Percentiles rank a stretch among this genome's conserved stretches.
Evolutionary conservation across 2,888 invertebrate genomes (phyloP).

Genomic region (Chloroclysta siterata): DNA sequence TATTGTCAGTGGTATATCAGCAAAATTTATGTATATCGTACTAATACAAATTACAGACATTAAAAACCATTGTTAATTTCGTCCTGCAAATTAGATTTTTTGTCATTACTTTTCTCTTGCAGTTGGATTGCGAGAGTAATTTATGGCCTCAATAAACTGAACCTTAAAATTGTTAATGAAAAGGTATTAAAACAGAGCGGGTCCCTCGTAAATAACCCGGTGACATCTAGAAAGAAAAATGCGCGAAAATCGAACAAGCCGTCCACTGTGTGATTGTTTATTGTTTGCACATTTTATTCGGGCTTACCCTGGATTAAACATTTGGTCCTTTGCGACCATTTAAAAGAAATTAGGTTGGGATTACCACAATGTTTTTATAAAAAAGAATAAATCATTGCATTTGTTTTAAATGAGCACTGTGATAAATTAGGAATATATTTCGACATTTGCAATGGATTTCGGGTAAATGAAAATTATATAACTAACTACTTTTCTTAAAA

Average conservation of each 20-base stretch:
- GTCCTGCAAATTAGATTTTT: conserved; percentile 47
- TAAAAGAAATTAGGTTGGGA: neutral
- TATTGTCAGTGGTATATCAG: neutral
- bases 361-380: neutral
- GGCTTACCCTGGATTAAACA: conserved; percentile 1
- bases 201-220: conserved; percentile 80
- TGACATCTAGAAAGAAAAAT: conserved; percentile 81
- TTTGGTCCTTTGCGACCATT: neutral
- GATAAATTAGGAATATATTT: too few relatives aligned
- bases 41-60: conserved; percentile 34
- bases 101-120: conserved; percentile 57
- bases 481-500: too few relatives aligned
- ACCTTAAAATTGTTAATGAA: conserved; percentile 86
- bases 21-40: neutral
- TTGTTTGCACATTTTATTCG: conserved; percentile 16
- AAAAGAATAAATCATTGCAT: neutral
- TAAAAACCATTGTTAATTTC: conserved; percentile 46
- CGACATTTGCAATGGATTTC: too few relatives aligned
- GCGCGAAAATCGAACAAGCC: conserved; percentile 77
- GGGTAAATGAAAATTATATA: too few relatives aligned
- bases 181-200: conserved; percentile 81
- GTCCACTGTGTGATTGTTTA: conserved; percentile 34
- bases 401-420: too few relatives aligned
- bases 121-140: conserved; percentile 74
- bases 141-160: conserved; percentile 83